Conservation (phyloP, 2,797 vertebrate species). For the Karalla daura region DNA sequence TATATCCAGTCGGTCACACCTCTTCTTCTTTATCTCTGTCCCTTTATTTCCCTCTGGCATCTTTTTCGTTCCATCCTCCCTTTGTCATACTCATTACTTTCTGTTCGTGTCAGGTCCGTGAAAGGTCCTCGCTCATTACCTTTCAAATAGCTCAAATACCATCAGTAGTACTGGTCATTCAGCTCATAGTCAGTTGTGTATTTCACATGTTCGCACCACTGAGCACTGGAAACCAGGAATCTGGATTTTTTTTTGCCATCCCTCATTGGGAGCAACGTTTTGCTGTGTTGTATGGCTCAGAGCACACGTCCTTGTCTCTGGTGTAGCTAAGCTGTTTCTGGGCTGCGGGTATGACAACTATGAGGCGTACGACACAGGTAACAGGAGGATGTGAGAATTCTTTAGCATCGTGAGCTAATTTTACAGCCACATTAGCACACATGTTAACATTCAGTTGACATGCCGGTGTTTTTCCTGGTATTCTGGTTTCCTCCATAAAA, state of each 20-base stretch:
- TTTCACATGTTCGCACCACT: background rate
- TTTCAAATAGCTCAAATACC: constrained; percentile 36
- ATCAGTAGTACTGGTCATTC: background rate
- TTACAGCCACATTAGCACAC: background rate
- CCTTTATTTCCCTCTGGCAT: constrained; percentile 1
- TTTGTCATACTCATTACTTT: background rate
- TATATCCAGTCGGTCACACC: constrained; percentile 6
- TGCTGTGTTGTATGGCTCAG: background rate
- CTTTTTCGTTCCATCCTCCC: constrained; percentile 4
- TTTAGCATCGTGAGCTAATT: background rate
- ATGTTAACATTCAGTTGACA: background rate
- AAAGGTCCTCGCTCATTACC: constrained; percentile 47
- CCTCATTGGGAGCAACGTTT: background rate
- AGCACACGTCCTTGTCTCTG: constrained; percentile 1
- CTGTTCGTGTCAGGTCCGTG: constrained; percentile 18
- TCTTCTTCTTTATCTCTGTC: constrained; percentile 3
- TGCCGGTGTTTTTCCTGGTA: no score
- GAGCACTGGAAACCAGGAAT: background rate
- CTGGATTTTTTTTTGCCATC: background rate
- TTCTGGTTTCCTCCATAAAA: no score
- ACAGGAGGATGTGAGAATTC: background rate
- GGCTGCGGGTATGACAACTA: no score
- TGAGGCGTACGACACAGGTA: background rate
- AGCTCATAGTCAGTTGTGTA: background rate
- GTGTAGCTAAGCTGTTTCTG: no score